Base-by-base conservation (phyloP, 1,140 invertebrate species). In the Pogonomyrmex barbatus region DNA sequence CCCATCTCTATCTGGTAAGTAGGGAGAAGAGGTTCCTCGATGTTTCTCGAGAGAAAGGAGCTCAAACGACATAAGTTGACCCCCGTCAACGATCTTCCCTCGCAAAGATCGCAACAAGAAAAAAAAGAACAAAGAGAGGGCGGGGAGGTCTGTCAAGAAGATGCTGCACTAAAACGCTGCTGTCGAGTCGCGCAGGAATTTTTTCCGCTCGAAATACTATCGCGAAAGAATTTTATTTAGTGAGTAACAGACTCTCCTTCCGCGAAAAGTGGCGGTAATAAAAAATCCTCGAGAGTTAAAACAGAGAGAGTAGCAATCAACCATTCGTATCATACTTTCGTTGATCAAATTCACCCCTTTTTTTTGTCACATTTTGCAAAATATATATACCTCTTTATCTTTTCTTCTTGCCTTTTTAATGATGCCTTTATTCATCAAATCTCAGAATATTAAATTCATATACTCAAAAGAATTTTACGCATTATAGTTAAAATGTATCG, bases 1-100 rank as follows among this genome's bases (percentile, higher is more conserved):
- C 99, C 36, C 98, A 98, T 95, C 96, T 99, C 73, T 96, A 98
- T 93, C 95, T 99, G 95, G 98, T 98, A 95, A 96, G 95, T 94
- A 33, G 17, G 24, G 12, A n/a, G 36, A 50, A 54, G 52, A 75
- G 47, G 24, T 83, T 33, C 39, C 36, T 56, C 56, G 12, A 50
- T 56, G 33, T 45, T 24, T 47, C 24, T 24, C 24, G 0, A 24
- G 58, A 60, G 42, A 58, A 58, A 9, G 47, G 24, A 56, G 36
- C n/a, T 54, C 8, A 39, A 10, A 60, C 9, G 24, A 30, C 39
- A n/a, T 47, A 50, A 79, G 52, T 4, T n/a, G 60, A n/a, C 14
- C 12, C 4, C 9, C 60, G 52, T 65, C 30, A 36, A 58, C n/a
- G 24, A 52, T 2, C 36, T 2, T 42, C 10, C 10, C 14, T 14